Base-by-base conservation (phyloP, 2,888 invertebrate species). In the Tinea pellionella region DNA sequence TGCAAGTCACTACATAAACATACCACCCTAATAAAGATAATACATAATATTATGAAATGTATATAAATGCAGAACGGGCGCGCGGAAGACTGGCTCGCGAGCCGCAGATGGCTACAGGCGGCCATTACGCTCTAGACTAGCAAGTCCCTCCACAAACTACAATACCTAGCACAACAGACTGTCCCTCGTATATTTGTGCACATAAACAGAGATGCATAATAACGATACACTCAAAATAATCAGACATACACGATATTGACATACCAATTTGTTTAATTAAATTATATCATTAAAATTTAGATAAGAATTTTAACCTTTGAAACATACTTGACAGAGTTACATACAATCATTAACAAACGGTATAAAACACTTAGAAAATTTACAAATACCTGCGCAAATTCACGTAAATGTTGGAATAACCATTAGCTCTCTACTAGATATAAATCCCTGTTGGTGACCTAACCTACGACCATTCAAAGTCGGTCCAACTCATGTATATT, bases 341-440 rank as follows among this genome's bases (percentile, higher is more conserved):
- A 59, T 61, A 62, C 61, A 41, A 78, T 79, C 78, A 78, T 77
- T 78, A 79, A 82, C 81, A 80, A 79, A 75, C 77, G 76, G 84
- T 85, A 86, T 77, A 85, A 86, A 86, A 86, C 80, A 85, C 82
- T 77, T 85, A 84, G 84, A 86, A 85, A 86, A 86, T 84, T 78
- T 84, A 86, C 85, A 85, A 77, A 59, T 41, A 55, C 30, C 19
- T 29, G 59, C 24, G 30, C 11, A 41, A 51, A 47, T 47, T 18
- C 29, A 51, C 59, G 58, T 81, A 75, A 68, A 70, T n/a, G 73
- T 71, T 70, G 73, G 70, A 67, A 63, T 62, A 66, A 63, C 66
- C 65, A 66, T 67, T 63, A 65, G 68, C 67, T 47, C 47, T 47
- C 47, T 47, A 47, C 15, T 47, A 47, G 47, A 16, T 47, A 47